Percentiles rank a stretch among this genome's conserved stretches.
Evolutionary conservation across 2,888 invertebrate genomes (phyloP).

Genomic region (Nebria salina): DNA sequence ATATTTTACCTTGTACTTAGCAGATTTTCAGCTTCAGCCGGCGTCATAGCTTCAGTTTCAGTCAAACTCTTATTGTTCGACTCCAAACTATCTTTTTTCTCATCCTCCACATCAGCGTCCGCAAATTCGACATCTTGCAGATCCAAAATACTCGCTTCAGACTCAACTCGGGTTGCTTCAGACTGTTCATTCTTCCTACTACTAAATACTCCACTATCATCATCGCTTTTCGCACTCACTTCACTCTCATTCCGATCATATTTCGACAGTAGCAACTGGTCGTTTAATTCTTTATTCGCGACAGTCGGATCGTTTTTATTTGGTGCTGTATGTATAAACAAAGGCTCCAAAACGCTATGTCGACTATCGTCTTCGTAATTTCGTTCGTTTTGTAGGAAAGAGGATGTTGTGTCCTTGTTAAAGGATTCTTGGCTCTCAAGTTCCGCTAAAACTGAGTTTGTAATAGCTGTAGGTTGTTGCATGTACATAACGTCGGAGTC

Average conservation of each 20-base stretch:
- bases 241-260: slow-evolving; percentile 68
- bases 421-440: slow-evolving; percentile 57
- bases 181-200: slow-evolving; percentile 33
- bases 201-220: slow-evolving; percentile 34
- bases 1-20: slow-evolving; percentile 81
- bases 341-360: slow-evolving; percentile 44
- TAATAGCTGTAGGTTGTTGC: slow-evolving; percentile 53
- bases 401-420: slow-evolving; percentile 25
- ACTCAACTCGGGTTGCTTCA: slow-evolving; percentile 42
- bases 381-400: slow-evolving; percentile 47
- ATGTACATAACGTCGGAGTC: slow-evolving; percentile 60
- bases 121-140: slow-evolving; percentile 68
- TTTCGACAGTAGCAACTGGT: slow-evolving; percentile 65
- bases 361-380: slow-evolving; percentile 45
- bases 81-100: slow-evolving; percentile 49
- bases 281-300: slow-evolving; percentile 57
- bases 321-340: slow-evolving; percentile 32
- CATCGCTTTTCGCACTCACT: slow-evolving; percentile 45
- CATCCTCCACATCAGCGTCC: slow-evolving; percentile 66
- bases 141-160: slow-evolving; percentile 66
- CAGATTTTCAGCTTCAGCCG: slow-evolving; percentile 87
- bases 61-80: slow-evolving; percentile 55
- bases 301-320: slow-evolving; percentile 32
- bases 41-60: slow-evolving; percentile 75
- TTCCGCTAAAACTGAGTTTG: slow-evolving; percentile 59